These are phyloP conservation scores for Clepsis dumicolana DNA, from an alignment of 2,888 invertebrate species.

Conservation along the genomic window DNA sequence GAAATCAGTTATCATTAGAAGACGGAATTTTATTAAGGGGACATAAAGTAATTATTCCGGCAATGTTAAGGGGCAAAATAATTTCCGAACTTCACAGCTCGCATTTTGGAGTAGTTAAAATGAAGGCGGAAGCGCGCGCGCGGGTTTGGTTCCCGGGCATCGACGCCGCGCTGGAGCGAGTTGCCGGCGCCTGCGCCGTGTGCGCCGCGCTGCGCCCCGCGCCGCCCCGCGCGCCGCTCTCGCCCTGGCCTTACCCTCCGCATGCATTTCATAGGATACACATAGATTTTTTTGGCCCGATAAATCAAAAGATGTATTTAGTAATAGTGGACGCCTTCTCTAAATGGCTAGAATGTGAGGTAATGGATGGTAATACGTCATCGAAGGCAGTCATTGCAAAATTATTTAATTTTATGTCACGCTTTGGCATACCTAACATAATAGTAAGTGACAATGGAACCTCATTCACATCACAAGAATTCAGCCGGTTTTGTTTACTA, in stretches of 20 bases:
- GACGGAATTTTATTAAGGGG: constrained; percentile 30
- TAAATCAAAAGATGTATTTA: constrained; percentile 39
- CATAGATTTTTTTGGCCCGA: constrained; percentile 38
- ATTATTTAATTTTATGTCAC: constrained; percentile 48
- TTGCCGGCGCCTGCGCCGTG: constrained; percentile 23
- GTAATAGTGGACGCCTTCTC: constrained; percentile 43
- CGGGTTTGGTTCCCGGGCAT: constrained; percentile 45
- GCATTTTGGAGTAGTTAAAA: constrained; percentile 43
- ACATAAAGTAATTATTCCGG: constrained; percentile 41
- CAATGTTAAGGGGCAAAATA: constrained; percentile 19
- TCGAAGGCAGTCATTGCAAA: constrained; percentile 46
- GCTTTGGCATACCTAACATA: constrained; percentile 47
- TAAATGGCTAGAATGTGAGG: constrained; percentile 30
- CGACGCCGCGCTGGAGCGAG: constrained; percentile 40
- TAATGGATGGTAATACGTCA: constrained; percentile 38
- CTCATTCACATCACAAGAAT: constrained; percentile 46
- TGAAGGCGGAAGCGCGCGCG: constrained; percentile 43
- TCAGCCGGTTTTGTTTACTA: constrained; percentile 45
- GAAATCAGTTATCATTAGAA: neutral
- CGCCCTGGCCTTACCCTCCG: constrained; percentile 34
- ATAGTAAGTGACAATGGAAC: constrained; percentile 51
- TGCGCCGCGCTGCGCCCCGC: constrained; percentile 35
- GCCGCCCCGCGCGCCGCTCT: constrained; percentile 30
- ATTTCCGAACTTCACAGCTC: neutral
- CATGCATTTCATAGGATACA: constrained; percentile 31